These are phyloP conservation scores for Motacilla alba DNA, from an alignment of 2,113 vertebrate genomes.

Conservation along the genomic window DNA sequence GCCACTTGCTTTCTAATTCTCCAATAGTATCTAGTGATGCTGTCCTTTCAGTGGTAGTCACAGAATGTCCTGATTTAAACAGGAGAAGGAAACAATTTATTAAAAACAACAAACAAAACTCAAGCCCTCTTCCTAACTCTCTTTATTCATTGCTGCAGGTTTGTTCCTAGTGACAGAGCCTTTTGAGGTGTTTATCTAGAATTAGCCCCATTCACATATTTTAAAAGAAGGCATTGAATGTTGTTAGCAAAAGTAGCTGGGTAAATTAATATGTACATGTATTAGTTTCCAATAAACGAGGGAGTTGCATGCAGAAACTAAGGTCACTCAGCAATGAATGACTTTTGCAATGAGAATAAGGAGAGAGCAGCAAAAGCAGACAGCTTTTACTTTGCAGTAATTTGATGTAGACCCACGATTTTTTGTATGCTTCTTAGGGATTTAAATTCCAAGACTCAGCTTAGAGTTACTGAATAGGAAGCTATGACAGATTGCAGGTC, in stretches of 20 bases:
- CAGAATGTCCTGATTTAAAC: not conserved
- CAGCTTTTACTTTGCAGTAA: not conserved
- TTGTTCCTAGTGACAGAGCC: not conserved
- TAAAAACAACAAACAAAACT: not conserved
- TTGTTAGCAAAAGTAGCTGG: not conserved
- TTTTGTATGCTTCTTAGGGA: not conserved
- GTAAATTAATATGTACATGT: not conserved
- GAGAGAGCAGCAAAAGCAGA: not conserved
- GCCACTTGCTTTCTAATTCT: not conserved
- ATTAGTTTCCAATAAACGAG: not conserved
- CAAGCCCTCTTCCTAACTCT: not conserved
- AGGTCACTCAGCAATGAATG: not conserved
- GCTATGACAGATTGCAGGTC: not conserved
- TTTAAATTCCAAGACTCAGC: not conserved
- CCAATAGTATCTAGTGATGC: not conserved
- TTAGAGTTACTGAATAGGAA: not conserved
- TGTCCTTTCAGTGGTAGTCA: not conserved
- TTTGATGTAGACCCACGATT: not conserved
- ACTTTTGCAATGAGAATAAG: not conserved
- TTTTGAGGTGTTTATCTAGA: not conserved
- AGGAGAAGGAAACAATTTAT: not conserved
- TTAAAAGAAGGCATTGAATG: not conserved
- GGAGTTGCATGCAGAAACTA: not conserved
- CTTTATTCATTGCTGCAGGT: not conserved
- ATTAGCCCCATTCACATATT: not conserved